A percentile compares a stretch with the other conserved stretches of the same genome.
Evolutionary conservation across 1,140 invertebrate species (phyloP).

Genomic region (Rhopalosiphum padi): DNA sequence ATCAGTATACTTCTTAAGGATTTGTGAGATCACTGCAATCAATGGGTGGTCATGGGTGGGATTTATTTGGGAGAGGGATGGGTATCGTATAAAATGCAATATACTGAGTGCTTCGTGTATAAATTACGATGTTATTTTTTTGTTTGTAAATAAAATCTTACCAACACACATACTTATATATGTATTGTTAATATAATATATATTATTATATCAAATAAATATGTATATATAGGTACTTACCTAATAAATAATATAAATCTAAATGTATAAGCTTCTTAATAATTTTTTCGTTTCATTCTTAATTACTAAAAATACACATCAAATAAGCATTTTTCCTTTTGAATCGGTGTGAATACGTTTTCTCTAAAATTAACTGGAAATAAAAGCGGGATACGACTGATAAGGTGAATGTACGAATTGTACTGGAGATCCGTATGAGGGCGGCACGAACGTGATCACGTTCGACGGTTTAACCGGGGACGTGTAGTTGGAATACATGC

Average conservation of each 20-base stretch:
- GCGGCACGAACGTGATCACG: conserved; percentile 17
- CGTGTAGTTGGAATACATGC: background rate
- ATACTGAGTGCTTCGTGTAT: conserved; percentile 28
- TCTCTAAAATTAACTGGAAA: conserved; percentile 40
- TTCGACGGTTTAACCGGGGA: conserved; percentile 20
- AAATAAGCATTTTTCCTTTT: conserved; percentile 27
- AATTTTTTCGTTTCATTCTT: background rate
- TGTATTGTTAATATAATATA: conserved; percentile 31
- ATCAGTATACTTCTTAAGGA: background rate
- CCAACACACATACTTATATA: background rate
- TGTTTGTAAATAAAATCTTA: conserved; percentile 16
- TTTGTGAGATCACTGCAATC: conserved; percentile 40
- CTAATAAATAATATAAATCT: conserved; percentile 53
- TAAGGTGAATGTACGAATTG: conserved; percentile 45
- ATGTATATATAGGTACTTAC: conserved; percentile 27
- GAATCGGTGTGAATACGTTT: conserved; percentile 55
- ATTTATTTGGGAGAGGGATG: background rate
- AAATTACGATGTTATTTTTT: background rate
- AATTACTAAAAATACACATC: conserved; percentile 18
- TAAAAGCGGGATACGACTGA: conserved; percentile 41
- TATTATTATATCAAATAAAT: conserved; percentile 9
- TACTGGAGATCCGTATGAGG: conserved; percentile 49
- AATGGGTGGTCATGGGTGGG: background rate
- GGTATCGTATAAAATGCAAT: background rate
- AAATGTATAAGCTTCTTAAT: background rate